Base-by-base conservation (phyloP, 2,113 vertebrate genomes). In the Cyanoliseus patagonus region DNA sequence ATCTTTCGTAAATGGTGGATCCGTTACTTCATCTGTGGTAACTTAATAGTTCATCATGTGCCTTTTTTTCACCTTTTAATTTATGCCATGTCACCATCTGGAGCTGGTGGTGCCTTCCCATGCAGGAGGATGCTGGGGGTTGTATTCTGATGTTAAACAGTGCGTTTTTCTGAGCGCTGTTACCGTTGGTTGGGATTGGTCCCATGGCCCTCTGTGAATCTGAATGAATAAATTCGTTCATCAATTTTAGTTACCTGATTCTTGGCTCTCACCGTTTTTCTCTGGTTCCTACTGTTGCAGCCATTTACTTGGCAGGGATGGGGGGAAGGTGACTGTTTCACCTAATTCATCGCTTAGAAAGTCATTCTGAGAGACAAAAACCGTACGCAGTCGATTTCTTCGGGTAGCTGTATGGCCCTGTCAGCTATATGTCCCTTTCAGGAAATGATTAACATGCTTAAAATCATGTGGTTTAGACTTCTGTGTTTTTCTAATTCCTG, bases 61-160 rank as follows among this genome's bases (percentile, higher is more conserved):
- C 66, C 51, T 91, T 86, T 86, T 86, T 51, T 52, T 91, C 42
- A 64, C n/a, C 51, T 92, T 79, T 78, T n/a, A 17, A 35, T 81
- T 88, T 52, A 37, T 59, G 31, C 13, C 10, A 12, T 61, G 46
- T 84, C 44, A 73, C 41, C 7, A 23, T n/a, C 46, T 70, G 52
- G 35, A 86, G n/a, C 41, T 88, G 49, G 77, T 86, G 16, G 30
- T 23, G 86, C 37, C 47, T 84, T 76, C 37, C 57, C 5, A 4
- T 67, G 30, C 62, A 47, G 63, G 35, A 52, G 12, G 35, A 62
- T 52, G 59, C 37, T 74, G 57, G n/a, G 70, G 10, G 30, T 61
- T 57, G 23, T 10, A 5, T 83, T 78, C 33, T 87, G 31, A 55
- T 28, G 10, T 67, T 82, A 87, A 86, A 64, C 3, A 15, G 23